A percentile compares a stretch with the other conserved stretches of the same genome.
phyloP scores from a whole-genome alignment of 2,797 vertebrate species.

The Oreochromis mossambicus region DNA sequence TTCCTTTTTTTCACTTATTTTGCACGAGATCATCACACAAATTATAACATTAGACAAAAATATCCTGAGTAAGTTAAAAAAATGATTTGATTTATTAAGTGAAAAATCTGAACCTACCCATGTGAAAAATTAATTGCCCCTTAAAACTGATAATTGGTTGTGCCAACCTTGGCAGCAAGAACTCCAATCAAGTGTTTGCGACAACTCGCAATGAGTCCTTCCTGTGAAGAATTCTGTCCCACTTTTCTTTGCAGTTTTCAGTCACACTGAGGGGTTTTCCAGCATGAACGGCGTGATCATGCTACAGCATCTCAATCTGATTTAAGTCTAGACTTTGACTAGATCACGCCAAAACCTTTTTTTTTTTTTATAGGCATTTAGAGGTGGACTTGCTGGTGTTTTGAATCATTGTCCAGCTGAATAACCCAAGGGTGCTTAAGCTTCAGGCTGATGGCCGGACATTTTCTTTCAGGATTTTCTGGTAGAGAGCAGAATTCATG shows the following conservation, averaged over 20 bases:
- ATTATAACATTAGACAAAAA: not conserved
- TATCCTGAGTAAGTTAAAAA: not conserved
- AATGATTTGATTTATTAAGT: not conserved
- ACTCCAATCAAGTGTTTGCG: not conserved
- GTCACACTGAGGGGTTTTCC: not conserved
- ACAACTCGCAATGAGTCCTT: not conserved
- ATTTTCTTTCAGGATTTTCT: not conserved
- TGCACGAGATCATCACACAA: not conserved
- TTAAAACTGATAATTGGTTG: not conserved
- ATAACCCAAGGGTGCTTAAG: not conserved
- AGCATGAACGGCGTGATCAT: not conserved
- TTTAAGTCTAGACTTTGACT: not conserved
- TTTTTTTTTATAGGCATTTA: fast-evolving
- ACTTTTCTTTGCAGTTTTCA: not conserved
- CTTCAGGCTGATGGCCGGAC: not conserved
- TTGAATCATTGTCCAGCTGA: not conserved
- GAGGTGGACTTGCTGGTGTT: not conserved
- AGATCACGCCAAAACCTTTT: not conserved
- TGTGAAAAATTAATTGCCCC: not conserved
- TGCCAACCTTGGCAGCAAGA: not conserved
- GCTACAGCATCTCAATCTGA: not conserved
- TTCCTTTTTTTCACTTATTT: not conserved
- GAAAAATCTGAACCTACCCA: no score
- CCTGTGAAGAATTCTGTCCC: not conserved
- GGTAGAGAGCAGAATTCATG: not conserved